Percentiles rank a stretch among this genome's conserved stretches.
Evolutionary conservation across 1,140 invertebrate genomes (phyloP).

Genomic region (Euborellia annulipes): DNA sequence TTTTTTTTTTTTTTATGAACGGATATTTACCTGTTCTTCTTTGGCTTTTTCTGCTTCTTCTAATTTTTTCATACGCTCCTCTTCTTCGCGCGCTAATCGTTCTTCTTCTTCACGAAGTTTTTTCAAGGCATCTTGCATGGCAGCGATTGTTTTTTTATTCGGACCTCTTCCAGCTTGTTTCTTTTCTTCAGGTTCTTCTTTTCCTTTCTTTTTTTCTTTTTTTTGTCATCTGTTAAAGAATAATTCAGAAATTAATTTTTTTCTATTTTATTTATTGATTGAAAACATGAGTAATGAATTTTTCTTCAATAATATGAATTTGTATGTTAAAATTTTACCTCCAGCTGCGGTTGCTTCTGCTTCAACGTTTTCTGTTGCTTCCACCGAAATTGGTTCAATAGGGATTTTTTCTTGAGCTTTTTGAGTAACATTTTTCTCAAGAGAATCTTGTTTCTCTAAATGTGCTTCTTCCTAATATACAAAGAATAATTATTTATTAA

Average conservation of each 20-base stretch:
- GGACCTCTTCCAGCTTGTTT: constrained; percentile 41
- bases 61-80: constrained; percentile 55
- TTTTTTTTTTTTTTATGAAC: neutral
- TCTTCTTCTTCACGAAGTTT: constrained; percentile 86
- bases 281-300: too few species aligned
- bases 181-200: constrained; percentile 25
- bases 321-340: too few species aligned
- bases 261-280: too few species aligned
- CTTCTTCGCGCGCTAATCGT: constrained; percentile 54
- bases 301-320: too few species aligned
- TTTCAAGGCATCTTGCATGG: constrained; percentile 77
- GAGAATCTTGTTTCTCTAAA: too few species aligned
- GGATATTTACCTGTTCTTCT: constrained; percentile 37
- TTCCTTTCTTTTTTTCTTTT: constrained; percentile 28
- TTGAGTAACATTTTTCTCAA: too few species aligned
- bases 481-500: too few species aligned
- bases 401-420: too few species aligned
- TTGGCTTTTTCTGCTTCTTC: constrained; percentile 57
- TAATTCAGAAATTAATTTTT: constrained; percentile 18
- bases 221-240: constrained; percentile 27
- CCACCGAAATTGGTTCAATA: too few species aligned
- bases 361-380: too few species aligned
- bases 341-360: too few species aligned
- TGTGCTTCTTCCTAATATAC: too few species aligned
- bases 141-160: constrained; percentile 58